phyloP scores from a whole-genome alignment of 2,113 vertebrate species.

The Bothrops jararaca region DNA sequence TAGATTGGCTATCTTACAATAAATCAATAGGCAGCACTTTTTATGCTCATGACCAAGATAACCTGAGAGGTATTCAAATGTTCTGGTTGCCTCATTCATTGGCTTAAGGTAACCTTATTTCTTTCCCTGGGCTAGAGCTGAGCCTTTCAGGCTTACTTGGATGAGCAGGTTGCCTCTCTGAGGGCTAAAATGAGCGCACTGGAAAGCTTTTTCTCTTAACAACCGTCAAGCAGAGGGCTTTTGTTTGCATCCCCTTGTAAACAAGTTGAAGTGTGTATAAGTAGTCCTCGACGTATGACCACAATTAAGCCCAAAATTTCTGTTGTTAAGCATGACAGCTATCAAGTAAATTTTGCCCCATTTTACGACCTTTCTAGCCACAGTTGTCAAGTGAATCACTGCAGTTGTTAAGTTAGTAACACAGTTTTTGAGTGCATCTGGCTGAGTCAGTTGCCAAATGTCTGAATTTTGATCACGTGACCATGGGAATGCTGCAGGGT shows the following conservation, averaged over 20 bases:
- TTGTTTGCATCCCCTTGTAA: not conserved
- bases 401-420: not conserved
- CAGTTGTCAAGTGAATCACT: not conserved
- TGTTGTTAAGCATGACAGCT: not conserved
- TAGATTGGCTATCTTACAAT: not conserved
- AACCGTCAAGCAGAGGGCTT: not conserved
- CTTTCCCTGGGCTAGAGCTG: not conserved
- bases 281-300: not conserved
- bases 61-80: not conserved
- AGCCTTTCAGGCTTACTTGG: not conserved
- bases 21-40: no score
- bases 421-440: not conserved
- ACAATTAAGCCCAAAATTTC: not conserved
- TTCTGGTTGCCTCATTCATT: not conserved
- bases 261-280: not conserved
- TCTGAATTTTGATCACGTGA: not conserved
- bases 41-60: not conserved
- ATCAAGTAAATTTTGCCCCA: not conserved
- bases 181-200: not conserved
- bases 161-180: not conserved
- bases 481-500: not conserved
- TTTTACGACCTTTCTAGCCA: not conserved
- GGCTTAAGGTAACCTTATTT: not conserved
- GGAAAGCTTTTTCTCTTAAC: not conserved
- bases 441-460: not conserved